These are phyloP conservation scores for Seriola dumerili DNA, from an alignment of 2,113 vertebrate species.

Conservation along the genomic window DNA sequence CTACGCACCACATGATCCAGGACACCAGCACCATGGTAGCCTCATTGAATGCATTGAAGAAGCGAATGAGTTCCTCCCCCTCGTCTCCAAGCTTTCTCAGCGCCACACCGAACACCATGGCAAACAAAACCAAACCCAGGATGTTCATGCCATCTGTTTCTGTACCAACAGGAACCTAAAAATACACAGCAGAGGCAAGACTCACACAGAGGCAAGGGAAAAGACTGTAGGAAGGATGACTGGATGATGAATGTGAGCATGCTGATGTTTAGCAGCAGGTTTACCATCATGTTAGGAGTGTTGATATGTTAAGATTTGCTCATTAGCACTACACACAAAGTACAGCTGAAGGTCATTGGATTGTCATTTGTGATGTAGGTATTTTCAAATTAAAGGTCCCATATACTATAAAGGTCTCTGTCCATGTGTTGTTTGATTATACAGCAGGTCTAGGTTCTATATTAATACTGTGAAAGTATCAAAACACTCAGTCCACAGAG, in stretches of 20 bases:
- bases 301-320: not conserved
- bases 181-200: slow-evolving; percentile 32
- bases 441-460: too few species aligned
- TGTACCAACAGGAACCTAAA: slow-evolving; percentile 89
- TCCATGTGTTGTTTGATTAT: too few species aligned
- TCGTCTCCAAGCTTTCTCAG: slow-evolving; percentile 93
- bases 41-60: slow-evolving; percentile 97
- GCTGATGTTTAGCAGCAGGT: not conserved
- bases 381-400: too few species aligned
- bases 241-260: not conserved
- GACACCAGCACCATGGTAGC: slow-evolving; percentile 98
- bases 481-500: too few species aligned
- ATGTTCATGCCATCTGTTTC: slow-evolving; percentile 98
- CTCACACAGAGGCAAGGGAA: not conserved
- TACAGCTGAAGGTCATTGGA: too few species aligned
- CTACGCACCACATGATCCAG: slow-evolving; percentile 99
- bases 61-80: slow-evolving; percentile 97
- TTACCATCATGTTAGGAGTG: too few species aligned
- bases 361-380: not conserved
- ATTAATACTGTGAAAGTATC: too few species aligned
- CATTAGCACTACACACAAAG: too few species aligned
- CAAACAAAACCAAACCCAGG: slow-evolving; percentile 94
- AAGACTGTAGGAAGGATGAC: not conserved
- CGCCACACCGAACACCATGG: slow-evolving; percentile 95
- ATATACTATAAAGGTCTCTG: too few species aligned